Evolutionary conservation across 2,888 invertebrate species (phyloP).

Genomic region (Brachycybe producta): DNA sequence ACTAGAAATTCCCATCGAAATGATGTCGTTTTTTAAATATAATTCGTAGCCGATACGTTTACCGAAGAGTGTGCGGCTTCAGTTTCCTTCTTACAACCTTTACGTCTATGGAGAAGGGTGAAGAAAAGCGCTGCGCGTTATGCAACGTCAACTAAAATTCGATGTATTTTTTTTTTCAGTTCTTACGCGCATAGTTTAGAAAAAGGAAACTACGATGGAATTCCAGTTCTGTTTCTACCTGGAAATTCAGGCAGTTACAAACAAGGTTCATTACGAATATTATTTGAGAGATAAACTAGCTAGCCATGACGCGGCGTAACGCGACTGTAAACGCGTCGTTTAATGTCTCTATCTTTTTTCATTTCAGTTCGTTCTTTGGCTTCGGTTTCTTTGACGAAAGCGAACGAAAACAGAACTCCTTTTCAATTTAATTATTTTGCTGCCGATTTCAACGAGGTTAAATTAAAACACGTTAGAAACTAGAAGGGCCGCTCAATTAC

Average conservation of each 20-base stretch:
- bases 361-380: slow-evolving; percentile 67
- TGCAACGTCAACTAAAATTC: neutral
- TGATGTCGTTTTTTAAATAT: too few species aligned
- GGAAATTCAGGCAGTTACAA: slow-evolving; percentile 89
- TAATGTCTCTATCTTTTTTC: slow-evolving; percentile 10
- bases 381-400: slow-evolving; percentile 77
- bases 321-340: too few species aligned
- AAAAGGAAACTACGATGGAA: slow-evolving; percentile 64
- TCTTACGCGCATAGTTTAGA: slow-evolving; percentile 52
- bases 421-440: slow-evolving; percentile 87
- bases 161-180: slow-evolving; percentile 8
- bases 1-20: too few species aligned
- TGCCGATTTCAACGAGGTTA: slow-evolving; percentile 66
- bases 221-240: slow-evolving; percentile 87
- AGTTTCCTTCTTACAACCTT: neutral
- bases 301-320: too few species aligned
- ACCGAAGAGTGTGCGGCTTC: neutral
- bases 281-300: too few species aligned
- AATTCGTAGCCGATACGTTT: neutral
- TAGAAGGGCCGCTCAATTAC: too few species aligned
- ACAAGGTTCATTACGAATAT: slow-evolving; percentile 46
- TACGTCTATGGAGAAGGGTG: slow-evolving; percentile 56
- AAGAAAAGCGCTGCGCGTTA: slow-evolving; percentile 19
- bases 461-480: too few species aligned
- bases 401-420: slow-evolving; percentile 49